Base-by-base conservation (phyloP, 35 echinoderm and acorn worm genomes). In the Eucidaris tribuloides region DNA sequence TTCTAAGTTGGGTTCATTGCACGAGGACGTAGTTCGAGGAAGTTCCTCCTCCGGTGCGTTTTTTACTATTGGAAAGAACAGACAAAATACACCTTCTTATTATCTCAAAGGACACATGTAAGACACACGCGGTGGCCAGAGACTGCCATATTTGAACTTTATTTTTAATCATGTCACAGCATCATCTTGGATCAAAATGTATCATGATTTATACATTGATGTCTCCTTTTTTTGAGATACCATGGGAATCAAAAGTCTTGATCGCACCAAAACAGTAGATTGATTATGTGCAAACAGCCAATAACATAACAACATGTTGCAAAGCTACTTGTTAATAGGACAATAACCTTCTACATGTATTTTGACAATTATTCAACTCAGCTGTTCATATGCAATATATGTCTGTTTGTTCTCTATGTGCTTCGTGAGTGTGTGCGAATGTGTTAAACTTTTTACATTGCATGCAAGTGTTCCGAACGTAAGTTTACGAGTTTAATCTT, bases 1-100 rank as follows among this genome's bases (percentile, higher is more conserved):
- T 36, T 90, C 88, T 11, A 58, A 50, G 30, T 90, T 90, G 39
- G 88, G 88, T 60, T 83, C n/a, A 52, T 83, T 28, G 81, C n/a
- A 45, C 65, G 54, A 5, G 66, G 35, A 24, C 66, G 70, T 20
- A 58, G 39, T 29, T 70, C 62, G 2, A 37, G 83, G 38, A 59
- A 33, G 1, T 82, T 56, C 28, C 31, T 60, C 27, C 50, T 42
- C 40, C 79, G 9, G 15, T 60, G 58, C n/a, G n/a, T n/a, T n/a
- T 30, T 82, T 82, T 4, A 37, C 46, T 81, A 31, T 11, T 43
- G 37, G 38, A 19, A 28, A 43, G 42, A 79, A 52, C 43, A 28
- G 24, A n/a, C 44, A 77, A 37, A 39, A 31, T 55, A 27, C 17
- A 22, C 27, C 74, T 72, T 58, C 39, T 56, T 19, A 58, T 37